A percentile compares a stretch with the other conserved stretches of the same genome.
phyloP scores from a whole-genome alignment of 1,140 invertebrate species.

The Gonatopus flavifemur region DNA sequence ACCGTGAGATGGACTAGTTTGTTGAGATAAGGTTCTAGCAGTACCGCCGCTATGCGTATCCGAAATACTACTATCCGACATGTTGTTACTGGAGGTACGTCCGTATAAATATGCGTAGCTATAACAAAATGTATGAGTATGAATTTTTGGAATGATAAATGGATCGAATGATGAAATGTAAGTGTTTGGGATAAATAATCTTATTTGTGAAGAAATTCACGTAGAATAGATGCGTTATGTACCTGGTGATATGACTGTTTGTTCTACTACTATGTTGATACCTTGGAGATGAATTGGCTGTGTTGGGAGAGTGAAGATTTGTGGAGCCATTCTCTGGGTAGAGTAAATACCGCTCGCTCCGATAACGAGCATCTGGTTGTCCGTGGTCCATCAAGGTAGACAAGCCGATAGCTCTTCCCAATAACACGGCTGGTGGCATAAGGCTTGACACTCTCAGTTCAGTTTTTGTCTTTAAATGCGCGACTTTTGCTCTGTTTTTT shows the following conservation, averaged over 20 bases:
- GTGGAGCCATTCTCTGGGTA: conserved; percentile 56
- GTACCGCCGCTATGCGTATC: conserved; percentile 55
- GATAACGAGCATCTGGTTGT: conserved; percentile 59
- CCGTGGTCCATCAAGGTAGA: conserved; percentile 59
- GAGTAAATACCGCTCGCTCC: conserved; percentile 53
- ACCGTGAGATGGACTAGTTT: conserved; percentile 54
- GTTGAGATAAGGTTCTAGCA: conserved; percentile 52
- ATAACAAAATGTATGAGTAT: conserved; percentile 10
- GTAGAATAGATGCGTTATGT: too few species aligned
- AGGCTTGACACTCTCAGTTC: conserved; percentile 42
- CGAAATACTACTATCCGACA: conserved; percentile 56
- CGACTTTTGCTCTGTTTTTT: conserved; percentile 15
- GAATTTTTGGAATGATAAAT: not conserved
- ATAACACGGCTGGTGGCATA: conserved; percentile 58
- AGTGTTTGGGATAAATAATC: not conserved
- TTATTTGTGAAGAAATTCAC: too few species aligned
- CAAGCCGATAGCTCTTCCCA: conserved; percentile 56
- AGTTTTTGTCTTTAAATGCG: conserved; percentile 10
- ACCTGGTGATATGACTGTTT: conserved; percentile 43
- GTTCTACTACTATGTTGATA: conserved; percentile 46
- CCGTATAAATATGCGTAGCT: conserved; percentile 49
- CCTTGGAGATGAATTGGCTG: conserved; percentile 45
- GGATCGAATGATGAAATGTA: not conserved
- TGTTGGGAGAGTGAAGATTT: conserved; percentile 39
- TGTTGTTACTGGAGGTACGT: conserved; percentile 47